These are phyloP conservation scores for Acanthosepion lycidas DNA, from an alignment of 2,888 invertebrate genomes.

Conservation along the genomic window DNA sequence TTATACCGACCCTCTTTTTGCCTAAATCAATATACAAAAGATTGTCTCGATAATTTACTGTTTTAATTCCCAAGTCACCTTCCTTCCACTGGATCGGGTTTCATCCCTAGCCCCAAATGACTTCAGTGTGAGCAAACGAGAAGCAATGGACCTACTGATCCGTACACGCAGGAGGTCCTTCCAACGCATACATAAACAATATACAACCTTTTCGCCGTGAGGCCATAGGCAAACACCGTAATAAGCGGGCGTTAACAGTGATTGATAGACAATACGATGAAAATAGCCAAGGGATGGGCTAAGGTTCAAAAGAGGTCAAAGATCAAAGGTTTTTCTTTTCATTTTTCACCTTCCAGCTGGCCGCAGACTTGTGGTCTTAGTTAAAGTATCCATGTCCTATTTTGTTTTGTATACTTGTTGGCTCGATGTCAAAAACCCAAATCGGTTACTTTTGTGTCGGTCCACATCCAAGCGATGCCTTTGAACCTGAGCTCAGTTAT, in stretches of 20 bases:
- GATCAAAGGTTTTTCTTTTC: neutral
- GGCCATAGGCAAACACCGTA: neutral
- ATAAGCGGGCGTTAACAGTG: neutral
- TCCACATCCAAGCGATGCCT: neutral
- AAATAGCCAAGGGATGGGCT: neutral
- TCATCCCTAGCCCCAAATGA: neutral
- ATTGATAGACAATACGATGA: neutral
- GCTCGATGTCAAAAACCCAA: neutral
- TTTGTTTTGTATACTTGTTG: neutral
- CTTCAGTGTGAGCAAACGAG: neutral
- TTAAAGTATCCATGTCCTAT: neutral
- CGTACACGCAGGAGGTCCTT: neutral
- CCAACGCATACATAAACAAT: neutral
- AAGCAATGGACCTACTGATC: neutral
- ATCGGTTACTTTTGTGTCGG: neutral
- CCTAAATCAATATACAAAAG: neutral
- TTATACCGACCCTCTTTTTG: neutral
- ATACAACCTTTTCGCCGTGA: neutral
- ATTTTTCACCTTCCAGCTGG: neutral
- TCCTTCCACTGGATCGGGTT: neutral
- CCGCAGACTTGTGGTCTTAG: neutral
- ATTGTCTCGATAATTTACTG: neutral
- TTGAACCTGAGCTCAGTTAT: neutral
- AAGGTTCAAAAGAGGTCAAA: neutral
- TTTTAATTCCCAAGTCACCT: neutral